Evolutionary conservation across 2,113 vertebrate species (phyloP).

Genomic region (Boleophthalmus pectinirostris): DNA sequence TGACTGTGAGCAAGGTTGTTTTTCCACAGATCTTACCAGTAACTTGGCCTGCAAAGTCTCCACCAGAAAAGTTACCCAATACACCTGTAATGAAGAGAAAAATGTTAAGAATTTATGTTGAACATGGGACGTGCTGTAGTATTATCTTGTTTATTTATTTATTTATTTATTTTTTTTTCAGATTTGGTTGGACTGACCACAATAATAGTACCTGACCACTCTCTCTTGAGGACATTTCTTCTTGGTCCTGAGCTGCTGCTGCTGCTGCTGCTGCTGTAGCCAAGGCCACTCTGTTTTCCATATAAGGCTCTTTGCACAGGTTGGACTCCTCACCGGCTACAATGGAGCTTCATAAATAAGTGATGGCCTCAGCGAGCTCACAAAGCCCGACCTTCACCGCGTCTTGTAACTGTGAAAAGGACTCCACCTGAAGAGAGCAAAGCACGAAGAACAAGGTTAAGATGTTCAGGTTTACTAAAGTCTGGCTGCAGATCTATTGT

Average conservation of each 20-base stretch:
- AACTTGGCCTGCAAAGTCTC: too few species aligned
- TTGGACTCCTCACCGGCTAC: constrained; percentile 35
- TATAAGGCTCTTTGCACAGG: constrained; percentile 47
- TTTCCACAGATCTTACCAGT: too few species aligned
- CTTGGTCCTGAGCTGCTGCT: neutral
- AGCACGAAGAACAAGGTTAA: neutral
- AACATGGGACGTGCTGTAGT: neutral
- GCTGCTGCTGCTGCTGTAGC: constrained; percentile 4
- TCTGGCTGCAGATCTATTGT: too few species aligned
- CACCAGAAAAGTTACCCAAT: too few species aligned
- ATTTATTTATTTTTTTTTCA: too few species aligned
- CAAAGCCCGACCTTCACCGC: constrained; percentile 37
- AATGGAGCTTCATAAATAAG: constrained; percentile 63
- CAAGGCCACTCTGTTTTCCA: constrained; percentile 37
- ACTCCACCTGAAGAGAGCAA: neutral
- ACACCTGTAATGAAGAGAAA: too few species aligned
- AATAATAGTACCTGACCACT: neutral
- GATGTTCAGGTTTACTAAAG: neutral
- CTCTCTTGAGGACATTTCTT: neutral
- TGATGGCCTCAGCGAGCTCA: constrained; percentile 50
- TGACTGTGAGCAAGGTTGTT: too few species aligned
- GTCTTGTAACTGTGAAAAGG: constrained; percentile 21
- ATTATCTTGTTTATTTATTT: neutral
- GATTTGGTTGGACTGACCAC: neutral
- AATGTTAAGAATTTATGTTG: too few species aligned